Base-by-base conservation (phyloP, 2,113 vertebrate species). In the Bufo bufo region DNA sequence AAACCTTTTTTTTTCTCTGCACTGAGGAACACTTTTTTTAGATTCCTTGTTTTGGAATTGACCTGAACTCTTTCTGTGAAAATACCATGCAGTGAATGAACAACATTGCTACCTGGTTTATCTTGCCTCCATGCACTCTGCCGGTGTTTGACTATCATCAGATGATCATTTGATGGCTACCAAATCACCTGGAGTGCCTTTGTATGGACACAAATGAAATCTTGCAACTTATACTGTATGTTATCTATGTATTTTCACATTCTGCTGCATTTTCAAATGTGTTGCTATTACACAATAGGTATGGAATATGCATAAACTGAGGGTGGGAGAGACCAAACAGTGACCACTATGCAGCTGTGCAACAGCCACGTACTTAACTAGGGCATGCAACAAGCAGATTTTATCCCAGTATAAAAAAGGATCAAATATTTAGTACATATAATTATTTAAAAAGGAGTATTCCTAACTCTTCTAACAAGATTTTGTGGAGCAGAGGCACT, bases 51-150 rank as follows among this genome's bases (percentile, higher is more conserved):
- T 12, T 84, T 74, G 17, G 69, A 47, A 58, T 14, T 77, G 75
- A 72, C 61, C 58, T 33, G 74, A 59, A 66, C 52, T 77, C 17
- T 84, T 89, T 84, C 61, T 77, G 45, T 84, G 82, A 66, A 84
- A 78, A 89, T 89, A 77, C 71, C 87, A 69, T 77, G 23, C 74
- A 89, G 72, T 88, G 82, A 84, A 88, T 78, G 74, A 84, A 63
- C 87, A 89, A 89, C 87, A 84, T 84, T 89, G 83, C 87, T 89
- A 89, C 87, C 87, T 89, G 87, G 72, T 84, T 89, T 89, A 77
- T 84, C 56, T 75, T 23, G 81, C 81, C 81, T 88, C 81, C 59
- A 45, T 72, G 81, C 81, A 33, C 81, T 88, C 12, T 75, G 13
- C 81, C 58, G 87, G 74, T 77, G 56, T 50, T 84, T 77, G 81